Conservation (phyloP, 2,888 invertebrate genomes). For the Gandaritis pyraliata region DNA sequence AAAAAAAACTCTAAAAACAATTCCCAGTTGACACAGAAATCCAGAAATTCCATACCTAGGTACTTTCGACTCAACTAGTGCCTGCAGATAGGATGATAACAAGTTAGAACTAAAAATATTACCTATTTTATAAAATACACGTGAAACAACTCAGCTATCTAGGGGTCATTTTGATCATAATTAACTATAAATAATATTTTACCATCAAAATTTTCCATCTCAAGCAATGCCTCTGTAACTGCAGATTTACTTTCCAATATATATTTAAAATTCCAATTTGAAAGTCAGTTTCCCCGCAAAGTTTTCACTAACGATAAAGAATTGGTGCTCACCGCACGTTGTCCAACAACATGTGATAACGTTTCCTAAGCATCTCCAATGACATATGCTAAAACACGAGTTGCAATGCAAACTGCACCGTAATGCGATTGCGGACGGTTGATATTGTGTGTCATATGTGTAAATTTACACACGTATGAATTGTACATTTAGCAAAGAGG, state of each 20-base stretch:
- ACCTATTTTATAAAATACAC: too few species aligned
- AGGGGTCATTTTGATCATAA: too few species aligned
- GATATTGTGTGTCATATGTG: constrained; percentile 34
- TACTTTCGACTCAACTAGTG: too few species aligned
- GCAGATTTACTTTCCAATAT: neutral
- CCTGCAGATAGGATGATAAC: too few species aligned
- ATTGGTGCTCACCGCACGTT: constrained; percentile 61
- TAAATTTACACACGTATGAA: constrained; percentile 79
- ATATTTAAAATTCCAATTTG: constrained; percentile 29
- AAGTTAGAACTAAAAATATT: too few species aligned
- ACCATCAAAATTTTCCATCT: too few species aligned
- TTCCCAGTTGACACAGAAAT: too few species aligned
- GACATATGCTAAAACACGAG: constrained; percentile 68
- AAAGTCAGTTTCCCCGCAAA: constrained; percentile 33
- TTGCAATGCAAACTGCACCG: constrained; percentile 38
- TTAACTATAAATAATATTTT: too few species aligned
- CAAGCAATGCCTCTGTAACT: too few species aligned
- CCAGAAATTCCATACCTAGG: too few species aligned
- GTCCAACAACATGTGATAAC: constrained; percentile 75
- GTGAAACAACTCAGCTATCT: too few species aligned
- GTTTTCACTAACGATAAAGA: constrained; percentile 62
- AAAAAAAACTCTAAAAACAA: too few species aligned
- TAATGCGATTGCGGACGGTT: constrained; percentile 40
- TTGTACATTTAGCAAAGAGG: constrained; percentile 82
- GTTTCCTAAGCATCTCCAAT: constrained; percentile 65